These are phyloP conservation scores for Latheticus oryzae DNA, from an alignment of 2,888 invertebrate genomes.

Conservation along the genomic window DNA sequence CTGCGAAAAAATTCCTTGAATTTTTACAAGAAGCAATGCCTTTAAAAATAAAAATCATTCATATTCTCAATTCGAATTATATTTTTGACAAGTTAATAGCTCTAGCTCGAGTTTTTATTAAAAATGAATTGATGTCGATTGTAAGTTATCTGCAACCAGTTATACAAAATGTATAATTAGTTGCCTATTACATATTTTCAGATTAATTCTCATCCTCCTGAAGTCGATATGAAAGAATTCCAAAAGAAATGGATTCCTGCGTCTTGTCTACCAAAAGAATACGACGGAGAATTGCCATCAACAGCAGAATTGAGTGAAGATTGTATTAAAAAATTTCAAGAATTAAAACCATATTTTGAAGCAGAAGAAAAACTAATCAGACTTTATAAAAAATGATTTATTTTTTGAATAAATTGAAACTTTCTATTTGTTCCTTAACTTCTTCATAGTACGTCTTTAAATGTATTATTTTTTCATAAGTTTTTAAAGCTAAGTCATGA, in stretches of 20 bases:
- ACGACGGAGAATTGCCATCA: conserved; percentile 70
- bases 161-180: neutral
- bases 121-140: conserved; percentile 53
- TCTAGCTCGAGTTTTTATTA: conserved; percentile 61
- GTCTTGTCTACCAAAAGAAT: conserved; percentile 67
- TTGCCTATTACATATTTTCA: conserved; percentile 51
- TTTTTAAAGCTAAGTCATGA: neutral
- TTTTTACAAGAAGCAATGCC: conserved; percentile 62
- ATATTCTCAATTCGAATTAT: conserved; percentile 63
- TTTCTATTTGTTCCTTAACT: neutral
- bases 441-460: neutral
- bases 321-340: conserved; percentile 54
- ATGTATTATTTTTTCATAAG: neutral
- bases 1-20: conserved; percentile 49
- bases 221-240: conserved; percentile 68
- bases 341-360: conserved; percentile 55
- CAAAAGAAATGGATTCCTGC: conserved; percentile 67
- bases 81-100: conserved; percentile 61
- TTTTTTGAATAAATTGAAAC: neutral
- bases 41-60: conserved; percentile 62
- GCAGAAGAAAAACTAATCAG: conserved; percentile 55
- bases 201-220: conserved; percentile 73
- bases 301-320: conserved; percentile 70
- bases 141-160: too few species aligned
- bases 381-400: conserved; percentile 7